Percentiles rank a stretch among this genome's conserved stretches.
Conservation (phyloP, 2,888 invertebrate species). For the Biston betularia region DNA sequence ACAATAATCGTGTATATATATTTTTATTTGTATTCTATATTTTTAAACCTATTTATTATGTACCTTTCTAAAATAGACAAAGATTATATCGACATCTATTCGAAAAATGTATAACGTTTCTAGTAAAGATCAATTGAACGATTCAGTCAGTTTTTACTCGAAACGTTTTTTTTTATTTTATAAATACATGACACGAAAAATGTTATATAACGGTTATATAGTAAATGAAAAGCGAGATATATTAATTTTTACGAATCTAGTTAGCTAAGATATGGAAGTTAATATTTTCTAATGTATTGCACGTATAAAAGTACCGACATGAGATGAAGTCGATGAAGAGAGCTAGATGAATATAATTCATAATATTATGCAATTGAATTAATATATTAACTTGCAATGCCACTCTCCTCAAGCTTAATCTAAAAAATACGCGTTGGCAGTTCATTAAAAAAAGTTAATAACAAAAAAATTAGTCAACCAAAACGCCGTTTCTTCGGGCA, state of each 20-base stretch:
- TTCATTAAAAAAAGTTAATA: slow-evolving; percentile 34
- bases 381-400: slow-evolving; percentile 37
- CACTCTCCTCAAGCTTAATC: slow-evolving; percentile 11
- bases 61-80: slow-evolving; percentile 83
- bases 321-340: slow-evolving; percentile 36
- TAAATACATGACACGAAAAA: slow-evolving; percentile 57
- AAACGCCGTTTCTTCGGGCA: slow-evolving; percentile 38
- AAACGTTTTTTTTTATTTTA: slow-evolving; percentile 52
- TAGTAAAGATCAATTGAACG: slow-evolving; percentile 40
- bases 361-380: slow-evolving; percentile 26
- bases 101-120: slow-evolving; percentile 59
- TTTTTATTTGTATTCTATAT: slow-evolving; percentile 84
- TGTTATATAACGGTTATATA: slow-evolving; percentile 55
- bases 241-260: slow-evolving; percentile 66
- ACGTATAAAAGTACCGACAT: slow-evolving; percentile 80
- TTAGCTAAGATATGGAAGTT: slow-evolving; percentile 83
- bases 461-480: slow-evolving; percentile 33
- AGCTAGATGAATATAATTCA: slow-evolving; percentile 34
- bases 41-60: slow-evolving; percentile 81
- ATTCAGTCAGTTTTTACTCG: slow-evolving; percentile 42
- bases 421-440: slow-evolving; percentile 12
- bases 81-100: slow-evolving; percentile 83
- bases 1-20: slow-evolving; percentile 84
- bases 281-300: slow-evolving; percentile 77
- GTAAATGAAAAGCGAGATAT: slow-evolving; percentile 75